phyloP scores from a whole-genome alignment of 1,140 invertebrate species.

The Megalonaias nervosa region DNA sequence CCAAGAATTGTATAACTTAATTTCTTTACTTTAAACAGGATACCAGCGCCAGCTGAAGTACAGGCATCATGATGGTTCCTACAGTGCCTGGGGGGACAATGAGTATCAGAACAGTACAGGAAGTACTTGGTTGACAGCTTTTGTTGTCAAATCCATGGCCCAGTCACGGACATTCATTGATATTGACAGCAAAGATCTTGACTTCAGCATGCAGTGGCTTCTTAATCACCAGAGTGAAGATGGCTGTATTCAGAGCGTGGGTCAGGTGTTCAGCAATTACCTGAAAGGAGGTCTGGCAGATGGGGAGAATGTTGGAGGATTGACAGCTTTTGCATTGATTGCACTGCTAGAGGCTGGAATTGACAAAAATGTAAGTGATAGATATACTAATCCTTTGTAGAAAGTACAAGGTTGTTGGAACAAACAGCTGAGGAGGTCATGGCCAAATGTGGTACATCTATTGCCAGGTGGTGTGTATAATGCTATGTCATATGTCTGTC shows the following conservation, averaged over 20 bases:
- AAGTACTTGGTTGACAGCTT: conserved; percentile 97
- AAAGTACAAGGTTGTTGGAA: no score
- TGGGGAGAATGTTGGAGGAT: conserved; percentile 46
- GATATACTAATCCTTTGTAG: no score
- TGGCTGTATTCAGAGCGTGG: conserved; percentile 83
- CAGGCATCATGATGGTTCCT: conserved; percentile 91
- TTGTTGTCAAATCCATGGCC: conserved; percentile 91
- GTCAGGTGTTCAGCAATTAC: conserved; percentile 63
- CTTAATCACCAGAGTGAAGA: conserved; percentile 81
- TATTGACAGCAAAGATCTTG: conserved; percentile 82
- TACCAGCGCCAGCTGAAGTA: conserved; percentile 90
- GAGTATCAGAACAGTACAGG: conserved; percentile 83
- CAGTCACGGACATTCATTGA: conserved; percentile 86
- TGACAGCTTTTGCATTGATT: conserved; percentile 67
- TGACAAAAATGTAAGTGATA: no score
- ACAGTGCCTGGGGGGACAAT: conserved; percentile 89
- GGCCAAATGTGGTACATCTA: no score
- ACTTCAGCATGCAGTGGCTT: conserved; percentile 85
- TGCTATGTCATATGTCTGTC: no score
- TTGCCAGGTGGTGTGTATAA: no score
- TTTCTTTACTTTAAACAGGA: conserved; percentile 71
- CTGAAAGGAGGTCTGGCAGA: conserved; percentile 65
- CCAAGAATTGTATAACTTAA: no score
- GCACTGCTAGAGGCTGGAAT: conserved; percentile 61
- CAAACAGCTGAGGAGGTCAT: no score